Percentiles rank a stretch among this genome's conserved stretches.
Conservation (phyloP, 1,140 invertebrate species). For the Nebria ingens region DNA sequence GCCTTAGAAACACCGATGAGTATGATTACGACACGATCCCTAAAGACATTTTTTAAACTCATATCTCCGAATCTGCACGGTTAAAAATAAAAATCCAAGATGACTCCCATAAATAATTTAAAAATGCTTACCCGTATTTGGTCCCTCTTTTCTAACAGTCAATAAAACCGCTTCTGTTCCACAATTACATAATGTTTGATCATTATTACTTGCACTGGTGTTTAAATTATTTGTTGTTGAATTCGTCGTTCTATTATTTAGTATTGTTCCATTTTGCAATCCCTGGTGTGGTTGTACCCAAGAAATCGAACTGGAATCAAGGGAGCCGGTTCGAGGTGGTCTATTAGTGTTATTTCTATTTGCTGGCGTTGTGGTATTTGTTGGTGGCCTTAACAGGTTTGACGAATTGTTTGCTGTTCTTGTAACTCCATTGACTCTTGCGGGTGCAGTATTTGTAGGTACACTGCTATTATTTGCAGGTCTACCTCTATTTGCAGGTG, state of each 20-base stretch:
- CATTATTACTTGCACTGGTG: constrained; percentile 18
- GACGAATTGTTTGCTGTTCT: no score
- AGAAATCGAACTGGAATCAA: not conserved
- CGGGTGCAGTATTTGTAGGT: not conserved
- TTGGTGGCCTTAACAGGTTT: not conserved
- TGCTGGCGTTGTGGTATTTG: not conserved
- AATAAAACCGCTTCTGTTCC: constrained; percentile 45
- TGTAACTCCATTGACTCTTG: no score
- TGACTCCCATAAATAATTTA: no score
- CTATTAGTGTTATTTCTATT: not conserved
- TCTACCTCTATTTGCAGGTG: no score
- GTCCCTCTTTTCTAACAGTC: constrained; percentile 65
- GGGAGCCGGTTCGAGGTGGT: not conserved
- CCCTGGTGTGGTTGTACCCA: not conserved
- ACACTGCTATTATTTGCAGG: constrained; percentile 14
- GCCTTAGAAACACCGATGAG: no score
- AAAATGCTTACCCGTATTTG: constrained; percentile 69
- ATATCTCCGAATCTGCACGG: no score
- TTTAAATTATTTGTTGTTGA: not conserved
- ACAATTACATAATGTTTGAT: constrained; percentile 46
- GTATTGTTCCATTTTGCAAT: not conserved
- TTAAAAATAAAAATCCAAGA: no score
- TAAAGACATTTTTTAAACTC: no score
- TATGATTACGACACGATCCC: no score
- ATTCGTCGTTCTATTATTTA: not conserved